Percentiles rank a stretch among this genome's conserved stretches.
phyloP scores from a whole-genome alignment of 2,113 vertebrate genomes.

The Myrmecobius fasciatus region DNA sequence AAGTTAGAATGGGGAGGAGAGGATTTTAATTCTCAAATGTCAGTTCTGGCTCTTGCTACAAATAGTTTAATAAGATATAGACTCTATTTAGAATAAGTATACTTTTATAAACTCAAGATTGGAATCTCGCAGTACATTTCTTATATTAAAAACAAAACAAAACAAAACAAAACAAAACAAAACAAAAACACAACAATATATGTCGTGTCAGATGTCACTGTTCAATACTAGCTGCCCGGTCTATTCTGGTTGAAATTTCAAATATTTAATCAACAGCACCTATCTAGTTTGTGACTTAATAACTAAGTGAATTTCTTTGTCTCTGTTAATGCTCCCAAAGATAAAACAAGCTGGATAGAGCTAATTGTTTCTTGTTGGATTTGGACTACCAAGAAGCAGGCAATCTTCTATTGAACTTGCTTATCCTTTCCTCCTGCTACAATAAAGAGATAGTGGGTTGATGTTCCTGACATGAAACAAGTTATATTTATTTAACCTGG shows the following conservation, averaged over 20 bases:
- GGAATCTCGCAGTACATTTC: background rate
- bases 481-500: slow-evolving; percentile 48
- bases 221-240: background rate
- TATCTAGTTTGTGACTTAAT: background rate
- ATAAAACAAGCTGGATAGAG: background rate
- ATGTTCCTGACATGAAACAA: slow-evolving; percentile 56
- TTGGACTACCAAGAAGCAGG: slow-evolving; percentile 1
- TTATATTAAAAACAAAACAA: too few species aligned
- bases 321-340: background rate
- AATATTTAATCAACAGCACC: slow-evolving; percentile 16
- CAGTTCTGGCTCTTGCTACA: background rate
- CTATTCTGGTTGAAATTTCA: background rate
- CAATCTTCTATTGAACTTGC: slow-evolving; percentile 25
- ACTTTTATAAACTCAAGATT: slow-evolving; percentile 7
- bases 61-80: background rate
- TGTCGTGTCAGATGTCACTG: background rate
- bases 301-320: background rate
- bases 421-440: background rate
- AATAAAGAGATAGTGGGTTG: slow-evolving; percentile 32
- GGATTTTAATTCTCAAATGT: slow-evolving; percentile 5
- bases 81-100: background rate
- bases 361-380: slow-evolving; percentile 11
- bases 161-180: too few species aligned
- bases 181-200: background rate
- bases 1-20: slow-evolving; percentile 10